Conservation (phyloP, 2,888 invertebrate genomes). For the Euphydryas editha region DNA sequence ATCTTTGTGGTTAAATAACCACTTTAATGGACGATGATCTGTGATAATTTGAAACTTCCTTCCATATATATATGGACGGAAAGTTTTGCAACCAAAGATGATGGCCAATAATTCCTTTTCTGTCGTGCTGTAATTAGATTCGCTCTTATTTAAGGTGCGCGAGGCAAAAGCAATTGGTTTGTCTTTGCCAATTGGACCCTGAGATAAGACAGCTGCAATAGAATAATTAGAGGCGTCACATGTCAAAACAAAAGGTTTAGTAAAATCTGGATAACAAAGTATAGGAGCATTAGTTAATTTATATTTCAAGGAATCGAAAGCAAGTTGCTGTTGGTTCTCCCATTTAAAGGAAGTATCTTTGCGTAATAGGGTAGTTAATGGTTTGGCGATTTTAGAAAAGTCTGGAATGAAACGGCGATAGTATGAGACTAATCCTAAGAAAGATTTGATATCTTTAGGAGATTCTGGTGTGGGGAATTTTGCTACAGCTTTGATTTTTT, state of each 20-base stretch:
- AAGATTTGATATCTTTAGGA: constrained; percentile 38
- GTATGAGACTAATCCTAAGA: constrained; percentile 53
- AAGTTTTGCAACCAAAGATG: constrained; percentile 33
- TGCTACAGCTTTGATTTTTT: too few relatives aligned
- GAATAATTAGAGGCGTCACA: constrained; percentile 51
- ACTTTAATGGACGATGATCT: background rate
- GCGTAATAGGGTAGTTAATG: constrained; percentile 42
- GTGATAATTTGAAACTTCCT: constrained; percentile 26
- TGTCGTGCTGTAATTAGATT: constrained; percentile 43
- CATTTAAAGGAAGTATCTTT: constrained; percentile 44
- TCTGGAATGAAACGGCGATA: constrained; percentile 57
- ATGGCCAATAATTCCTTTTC: constrained; percentile 38
- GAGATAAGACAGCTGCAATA: constrained; percentile 48
- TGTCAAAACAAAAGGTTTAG: constrained; percentile 44
- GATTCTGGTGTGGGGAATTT: background rate
- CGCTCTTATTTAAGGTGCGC: constrained; percentile 44
- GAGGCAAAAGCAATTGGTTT: constrained; percentile 43
- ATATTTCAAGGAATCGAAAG: constrained; percentile 43
- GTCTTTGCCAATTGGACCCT: too few relatives aligned
- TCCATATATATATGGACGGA: constrained; percentile 38
- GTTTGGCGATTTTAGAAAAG: constrained; percentile 50
- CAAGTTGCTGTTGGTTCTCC: constrained; percentile 37
- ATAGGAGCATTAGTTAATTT: constrained; percentile 46
- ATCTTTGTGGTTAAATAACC: background rate
- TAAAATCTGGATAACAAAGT: constrained; percentile 55